Evolutionary conservation across 2,113 vertebrate genomes (phyloP), one percentile per base, ranked within the genome.

Genomic region (Labeo catla): DNA sequence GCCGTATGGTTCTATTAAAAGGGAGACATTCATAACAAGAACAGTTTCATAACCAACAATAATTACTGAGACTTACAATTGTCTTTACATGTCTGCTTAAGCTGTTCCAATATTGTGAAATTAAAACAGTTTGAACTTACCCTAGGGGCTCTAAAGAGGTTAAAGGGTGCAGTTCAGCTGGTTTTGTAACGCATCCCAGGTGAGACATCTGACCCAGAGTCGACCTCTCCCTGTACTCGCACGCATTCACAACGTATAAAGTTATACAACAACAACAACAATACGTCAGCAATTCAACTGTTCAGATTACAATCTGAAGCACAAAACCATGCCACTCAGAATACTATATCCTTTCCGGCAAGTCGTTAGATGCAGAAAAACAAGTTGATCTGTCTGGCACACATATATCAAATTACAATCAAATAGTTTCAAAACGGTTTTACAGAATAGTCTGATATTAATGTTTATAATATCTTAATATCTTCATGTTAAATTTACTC

Each of bases 221-320:
- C 13, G 50, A 47, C 76, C 63, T 45, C 11, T 39, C 11, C n/a
- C 21, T 21, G 36, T n/a, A 6, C 15, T 28, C n/a, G 0, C 11
- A 65, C 1, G 0, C 8, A 36, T 80, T 77, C 13, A 4, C 23
- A 6, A 9, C 11, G 4, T 8, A 43, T 63, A 80, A 61, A 39
- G 19, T 80, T 80, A 80, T 61, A 66, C 12, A 45, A 80, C 76
- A 63, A 66, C 76, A 63, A 66, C 57, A 61, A 80, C 21, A 45
- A 15, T 15, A 34, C n/a, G 50, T 8, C 16, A 4, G 3, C 23
- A 54, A 36, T 54, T 54, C 16, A 39, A 50, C 47, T 23, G 12
- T 23, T 63, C 57, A 63, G 57, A 65, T 59, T 28, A 63, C 54
- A 16, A 10, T 28, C 12, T 65, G 2, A 47, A 45, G 16, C 39